Evolutionary conservation across 2,797 vertebrate genomes (phyloP).

Genomic region (Leptodactylus fallax): DNA sequence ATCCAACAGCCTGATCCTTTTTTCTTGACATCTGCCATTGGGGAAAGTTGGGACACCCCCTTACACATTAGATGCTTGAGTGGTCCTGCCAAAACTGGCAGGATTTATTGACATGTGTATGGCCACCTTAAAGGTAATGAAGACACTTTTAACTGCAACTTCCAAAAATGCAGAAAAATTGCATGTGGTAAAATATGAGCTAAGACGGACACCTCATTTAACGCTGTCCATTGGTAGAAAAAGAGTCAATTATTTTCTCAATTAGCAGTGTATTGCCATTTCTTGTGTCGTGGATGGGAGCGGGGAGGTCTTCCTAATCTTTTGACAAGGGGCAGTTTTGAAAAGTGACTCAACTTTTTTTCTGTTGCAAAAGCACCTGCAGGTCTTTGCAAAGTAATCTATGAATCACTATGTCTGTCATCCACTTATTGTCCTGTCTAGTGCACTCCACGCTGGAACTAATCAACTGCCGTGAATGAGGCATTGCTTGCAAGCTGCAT

Average conservation of each 20-base stretch:
- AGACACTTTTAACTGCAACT: too few species aligned
- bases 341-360: conserved; percentile 70
- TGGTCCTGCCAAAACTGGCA: too few species aligned
- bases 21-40: background rate
- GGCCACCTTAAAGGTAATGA: too few species aligned
- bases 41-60: too few species aligned
- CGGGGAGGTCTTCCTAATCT: conserved; percentile 66
- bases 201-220: too few species aligned
- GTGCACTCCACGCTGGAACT: conserved; percentile 79
- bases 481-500: conserved; percentile 79
- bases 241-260: conserved; percentile 45
- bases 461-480: conserved; percentile 79
- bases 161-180: background rate
- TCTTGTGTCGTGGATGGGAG: conserved; percentile 37
- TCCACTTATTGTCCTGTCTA: conserved; percentile 83
- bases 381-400: conserved; percentile 82
- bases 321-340: conserved; percentile 68
- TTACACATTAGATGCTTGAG: too few species aligned
- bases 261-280: conserved; percentile 42
- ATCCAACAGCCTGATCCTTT: background rate
- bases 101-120: too few species aligned
- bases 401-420: conserved; percentile 83
- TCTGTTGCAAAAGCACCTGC: conserved; percentile 76
- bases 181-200: background rate
- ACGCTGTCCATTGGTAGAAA: conserved; percentile 10